Percentiles rank a stretch among this genome's conserved stretches.
Conservation (phyloP, 2,888 invertebrate genomes). For the Diaphora mendica region DNA sequence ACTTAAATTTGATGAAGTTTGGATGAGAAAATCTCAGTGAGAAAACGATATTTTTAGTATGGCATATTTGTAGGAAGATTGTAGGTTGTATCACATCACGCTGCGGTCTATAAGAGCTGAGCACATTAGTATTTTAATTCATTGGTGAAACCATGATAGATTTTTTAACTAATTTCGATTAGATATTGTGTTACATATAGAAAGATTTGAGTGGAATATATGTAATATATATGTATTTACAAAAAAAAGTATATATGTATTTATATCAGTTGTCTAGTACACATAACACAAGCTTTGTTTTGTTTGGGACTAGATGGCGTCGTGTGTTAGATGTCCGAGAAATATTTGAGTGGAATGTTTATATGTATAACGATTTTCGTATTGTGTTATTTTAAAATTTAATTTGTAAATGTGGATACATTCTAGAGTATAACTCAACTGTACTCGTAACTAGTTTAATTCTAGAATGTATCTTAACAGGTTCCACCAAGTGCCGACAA, state of each 20-base stretch:
- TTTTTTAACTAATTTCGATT: background rate
- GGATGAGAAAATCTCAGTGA: background rate
- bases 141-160: background rate
- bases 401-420: background rate
- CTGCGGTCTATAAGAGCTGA: background rate
- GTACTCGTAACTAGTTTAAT: too few relatives aligned
- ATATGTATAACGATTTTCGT: background rate
- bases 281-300: too few relatives aligned
- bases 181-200: background rate
- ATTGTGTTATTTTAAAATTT: background rate
- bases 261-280: too few relatives aligned
- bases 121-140: background rate
- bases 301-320: too few relatives aligned
- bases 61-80: background rate
- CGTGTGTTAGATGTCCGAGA: too few relatives aligned
- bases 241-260: too few relatives aligned
- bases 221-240: too few relatives aligned
- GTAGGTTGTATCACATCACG: background rate
- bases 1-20: background rate
- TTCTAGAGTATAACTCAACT: background rate
- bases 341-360: background rate
- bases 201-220: background rate
- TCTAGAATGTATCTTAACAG: too few relatives aligned
- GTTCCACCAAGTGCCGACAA: too few relatives aligned
- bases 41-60: background rate